Evolutionary conservation across 92 coral and sea anemone genomes (phyloP).

Genomic region (Epizoanthus rinbou): DNA sequence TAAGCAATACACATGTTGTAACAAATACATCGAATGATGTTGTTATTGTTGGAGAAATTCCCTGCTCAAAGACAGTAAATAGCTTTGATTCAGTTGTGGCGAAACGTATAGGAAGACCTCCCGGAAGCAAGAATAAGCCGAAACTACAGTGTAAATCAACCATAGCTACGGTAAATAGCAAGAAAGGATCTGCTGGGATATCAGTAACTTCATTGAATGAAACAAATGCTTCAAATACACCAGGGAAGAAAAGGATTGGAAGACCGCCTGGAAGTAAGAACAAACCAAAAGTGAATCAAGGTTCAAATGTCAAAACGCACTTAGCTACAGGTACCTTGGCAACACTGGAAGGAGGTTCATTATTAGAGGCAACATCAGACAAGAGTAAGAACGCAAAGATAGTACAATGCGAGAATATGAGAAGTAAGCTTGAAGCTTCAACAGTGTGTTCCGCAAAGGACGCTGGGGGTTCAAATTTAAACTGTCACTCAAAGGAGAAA

Average conservation of each 20-base stretch:
- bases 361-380: neutral
- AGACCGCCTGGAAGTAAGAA: conserved; percentile 52
- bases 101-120: neutral
- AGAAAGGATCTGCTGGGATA: neutral
- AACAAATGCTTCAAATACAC: neutral
- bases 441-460: conserved; percentile 30
- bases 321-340: neutral
- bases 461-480: conserved; percentile 23
- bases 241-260: conserved; percentile 44
- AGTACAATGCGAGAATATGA: neutral
- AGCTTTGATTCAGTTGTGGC: neutral
- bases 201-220: neutral
- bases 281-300: neutral
- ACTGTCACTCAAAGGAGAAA: neutral
- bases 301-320: neutral
- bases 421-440: neutral
- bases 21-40: neutral
- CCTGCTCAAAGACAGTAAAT: neutral
- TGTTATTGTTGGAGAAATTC: neutral
- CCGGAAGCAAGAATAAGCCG: neutral
- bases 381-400: neutral
- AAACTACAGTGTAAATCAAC: neutral
- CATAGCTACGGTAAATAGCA: neutral
- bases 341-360: neutral
- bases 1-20: neutral